Percentiles rank a stretch among this genome's conserved stretches.
Evolutionary conservation across 2,113 vertebrate genomes (phyloP).

Genomic region (Saiga tatarica): DNA sequence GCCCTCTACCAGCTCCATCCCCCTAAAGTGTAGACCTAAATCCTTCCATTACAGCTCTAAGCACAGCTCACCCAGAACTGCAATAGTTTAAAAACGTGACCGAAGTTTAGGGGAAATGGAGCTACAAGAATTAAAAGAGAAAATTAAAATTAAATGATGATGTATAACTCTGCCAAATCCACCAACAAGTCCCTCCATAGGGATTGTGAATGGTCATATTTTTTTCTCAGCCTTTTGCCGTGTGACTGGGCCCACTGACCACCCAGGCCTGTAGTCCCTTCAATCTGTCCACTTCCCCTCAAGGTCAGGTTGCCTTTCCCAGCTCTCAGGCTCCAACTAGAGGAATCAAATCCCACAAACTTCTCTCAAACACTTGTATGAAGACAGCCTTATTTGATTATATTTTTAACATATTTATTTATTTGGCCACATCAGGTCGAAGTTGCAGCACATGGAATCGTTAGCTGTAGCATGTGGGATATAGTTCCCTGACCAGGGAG

Average conservation of each 20-base stretch:
- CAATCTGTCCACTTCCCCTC: neutral
- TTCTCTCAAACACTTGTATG: neutral
- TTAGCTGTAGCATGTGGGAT: neutral
- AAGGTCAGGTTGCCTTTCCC: neutral
- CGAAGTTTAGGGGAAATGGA: neutral
- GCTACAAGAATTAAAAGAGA: neutral
- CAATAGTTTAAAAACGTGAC: neutral
- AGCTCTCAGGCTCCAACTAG: neutral
- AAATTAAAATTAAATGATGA: neutral
- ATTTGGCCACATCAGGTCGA: neutral
- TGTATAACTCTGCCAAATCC: neutral
- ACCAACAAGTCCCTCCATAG: neutral
- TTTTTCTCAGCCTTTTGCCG: neutral
- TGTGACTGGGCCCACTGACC: neutral
- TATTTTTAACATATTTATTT: neutral
- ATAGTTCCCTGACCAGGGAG: neutral
- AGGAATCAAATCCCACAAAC: neutral
- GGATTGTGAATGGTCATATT: neutral
- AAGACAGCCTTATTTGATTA: neutral
- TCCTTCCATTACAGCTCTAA: neutral
- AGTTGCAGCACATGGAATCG: neutral
- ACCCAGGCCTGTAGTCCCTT: neutral
- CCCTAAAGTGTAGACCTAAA: neutral
- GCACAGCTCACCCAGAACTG: neutral
- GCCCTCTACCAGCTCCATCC: neutral